Evolutionary conservation across 2,797 vertebrate genomes (phyloP).

Genomic region (Oryzias sinensis): DNA sequence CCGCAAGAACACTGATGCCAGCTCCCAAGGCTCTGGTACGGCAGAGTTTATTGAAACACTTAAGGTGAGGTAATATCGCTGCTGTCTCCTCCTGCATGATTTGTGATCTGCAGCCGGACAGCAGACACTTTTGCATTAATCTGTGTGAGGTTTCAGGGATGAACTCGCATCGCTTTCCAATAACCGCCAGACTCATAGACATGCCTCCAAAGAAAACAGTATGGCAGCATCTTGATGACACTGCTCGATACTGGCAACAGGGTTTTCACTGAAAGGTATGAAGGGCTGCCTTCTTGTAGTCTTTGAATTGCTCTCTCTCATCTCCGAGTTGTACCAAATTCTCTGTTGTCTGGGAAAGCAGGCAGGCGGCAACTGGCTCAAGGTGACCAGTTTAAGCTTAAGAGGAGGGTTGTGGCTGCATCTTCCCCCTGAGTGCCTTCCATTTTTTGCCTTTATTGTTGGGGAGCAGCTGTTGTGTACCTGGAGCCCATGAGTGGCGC

Average conservation of each 20-base stretch:
- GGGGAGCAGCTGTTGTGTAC: conserved; percentile 81
- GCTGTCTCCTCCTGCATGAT: conserved; percentile 70
- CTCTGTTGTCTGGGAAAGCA: conserved; percentile 64
- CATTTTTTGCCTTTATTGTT: conserved; percentile 81
- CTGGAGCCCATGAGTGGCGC: conserved; percentile 75
- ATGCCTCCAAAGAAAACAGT: conserved; percentile 67
- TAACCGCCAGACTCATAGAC: conserved; percentile 59
- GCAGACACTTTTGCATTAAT: conserved; percentile 34
- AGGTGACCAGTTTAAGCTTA: conserved; percentile 78
- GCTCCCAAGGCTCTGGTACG: conserved; percentile 68
- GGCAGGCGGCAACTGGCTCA: conserved; percentile 76
- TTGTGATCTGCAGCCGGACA: conserved; percentile 56
- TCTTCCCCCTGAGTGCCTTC: conserved; percentile 78
- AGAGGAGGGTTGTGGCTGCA: conserved; percentile 72
- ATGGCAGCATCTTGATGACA: conserved; percentile 73
- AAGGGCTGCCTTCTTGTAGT: conserved; percentile 12
- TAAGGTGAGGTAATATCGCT: conserved; percentile 70
- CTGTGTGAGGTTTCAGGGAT: conserved; percentile 37
- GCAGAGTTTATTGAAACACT: conserved; percentile 73
- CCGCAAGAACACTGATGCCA: conserved; percentile 59
- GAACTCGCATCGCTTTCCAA: conserved; percentile 63
- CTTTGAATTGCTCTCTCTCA: conserved; percentile 17
- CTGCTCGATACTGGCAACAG: conserved; percentile 59
- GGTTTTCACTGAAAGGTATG: conserved; percentile 52
- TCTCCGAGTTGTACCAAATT: conserved; percentile 57